Evolutionary conservation across 2,797 vertebrate species (phyloP), one percentile per base, ranked within the genome.

Genomic region (Tenualosa ilisha): DNA sequence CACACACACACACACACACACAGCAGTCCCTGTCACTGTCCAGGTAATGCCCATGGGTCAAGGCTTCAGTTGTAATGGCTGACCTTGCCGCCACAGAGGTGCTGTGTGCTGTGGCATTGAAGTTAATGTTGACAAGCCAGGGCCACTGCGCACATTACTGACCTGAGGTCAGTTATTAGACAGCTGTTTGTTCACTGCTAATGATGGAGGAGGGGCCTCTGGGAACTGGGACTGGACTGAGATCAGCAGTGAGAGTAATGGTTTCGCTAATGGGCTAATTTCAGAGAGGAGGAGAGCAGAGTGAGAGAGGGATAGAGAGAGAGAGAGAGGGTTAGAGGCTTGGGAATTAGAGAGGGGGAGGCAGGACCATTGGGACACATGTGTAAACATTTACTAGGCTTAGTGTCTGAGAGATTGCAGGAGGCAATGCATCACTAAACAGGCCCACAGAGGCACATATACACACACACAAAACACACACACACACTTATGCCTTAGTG

Each of bases 81-180:
- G 56, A 59, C 56, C 56, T 63, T 63, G n/a, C 6, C 24, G 26
- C 6, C 61, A 26, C n/a, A 63, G 61, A n/a, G 61, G n/a, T 63
- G 61, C n/a, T 63, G 61, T 63, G 61, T 82, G 46, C 49, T n/a
- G 24, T 43, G n/a, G 50, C 12, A 17, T 40, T 49, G 40, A 26
- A 65, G 63, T 65, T 65, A 65, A 65, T 65, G 63, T 65, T 65
- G 63, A 31, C 63, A 65, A 65, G 63, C 24, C 63, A 65, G 63
- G 63, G 63, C 24, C 63, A 65, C 63, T 11, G 63, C 20, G 46
- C 61, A 61, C 43, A 68, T 68, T 5, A 65, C 49, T 83, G 24
- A 83, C 43, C 61, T 26, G 22, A 12, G 56, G 59, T 50, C 83
- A 65, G 63, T 13, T 65, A 31, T 31, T 31, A 65, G 63, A 65